phyloP scores from a whole-genome alignment of 2,113 vertebrate species.

The Chloroceryle aenea region DNA sequence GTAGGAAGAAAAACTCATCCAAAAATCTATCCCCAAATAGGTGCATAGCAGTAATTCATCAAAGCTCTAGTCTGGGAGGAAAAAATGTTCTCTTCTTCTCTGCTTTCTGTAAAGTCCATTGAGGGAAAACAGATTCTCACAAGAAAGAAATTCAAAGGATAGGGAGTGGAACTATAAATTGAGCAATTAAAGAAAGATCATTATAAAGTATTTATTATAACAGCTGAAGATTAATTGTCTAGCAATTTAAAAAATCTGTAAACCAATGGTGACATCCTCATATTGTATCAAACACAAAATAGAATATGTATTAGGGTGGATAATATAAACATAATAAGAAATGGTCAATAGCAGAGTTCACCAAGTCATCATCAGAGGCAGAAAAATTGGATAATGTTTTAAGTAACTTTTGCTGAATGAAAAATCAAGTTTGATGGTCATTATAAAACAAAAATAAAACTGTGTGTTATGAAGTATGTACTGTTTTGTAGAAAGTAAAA shows the following conservation, averaged over 20 bases:
- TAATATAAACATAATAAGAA: background rate
- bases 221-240: background rate
- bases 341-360: background rate
- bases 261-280: background rate
- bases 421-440: background rate
- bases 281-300: background rate
- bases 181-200: conserved; percentile 22
- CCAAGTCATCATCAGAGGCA: background rate
- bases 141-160: background rate
- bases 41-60: background rate
- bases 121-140: background rate
- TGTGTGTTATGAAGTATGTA: background rate
- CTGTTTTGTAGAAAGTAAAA: background rate
- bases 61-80: background rate
- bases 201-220: conserved; percentile 15
- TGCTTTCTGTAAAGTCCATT: background rate
- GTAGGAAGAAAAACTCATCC: background rate
- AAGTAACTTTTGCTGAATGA: background rate
- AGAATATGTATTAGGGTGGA: background rate
- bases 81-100: background rate
- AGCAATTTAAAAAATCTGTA: background rate
- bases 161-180: background rate
- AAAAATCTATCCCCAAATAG: fast-evolving
- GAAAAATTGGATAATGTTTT: background rate
- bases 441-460: background rate